phyloP scores from a whole-genome alignment of 2,113 vertebrate genomes.

The Stigmatopora nigra region DNA sequence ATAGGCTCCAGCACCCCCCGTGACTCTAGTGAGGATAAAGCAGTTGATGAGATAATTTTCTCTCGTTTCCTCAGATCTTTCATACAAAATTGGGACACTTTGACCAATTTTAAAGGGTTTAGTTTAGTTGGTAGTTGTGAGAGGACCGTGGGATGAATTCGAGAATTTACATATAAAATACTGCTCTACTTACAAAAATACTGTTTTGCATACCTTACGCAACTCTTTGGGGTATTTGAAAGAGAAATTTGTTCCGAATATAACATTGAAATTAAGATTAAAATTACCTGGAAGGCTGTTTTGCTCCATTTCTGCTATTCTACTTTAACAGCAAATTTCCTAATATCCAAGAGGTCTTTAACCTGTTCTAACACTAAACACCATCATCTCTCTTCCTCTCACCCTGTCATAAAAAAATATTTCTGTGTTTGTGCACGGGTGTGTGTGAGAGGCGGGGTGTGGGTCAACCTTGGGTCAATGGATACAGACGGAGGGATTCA shows the following conservation, averaged over 20 bases:
- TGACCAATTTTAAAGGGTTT: too few species aligned
- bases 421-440: constrained; percentile 27
- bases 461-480: constrained; percentile 82
- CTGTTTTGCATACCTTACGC: not conserved
- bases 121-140: too few species aligned
- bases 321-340: not conserved
- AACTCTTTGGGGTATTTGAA: not conserved
- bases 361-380: constrained; percentile 27
- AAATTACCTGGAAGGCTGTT: not conserved
- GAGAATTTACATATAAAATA: too few species aligned
- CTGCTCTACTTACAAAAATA: too few species aligned
- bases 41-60: too few species aligned
- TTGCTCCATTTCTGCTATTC: constrained; percentile 7
- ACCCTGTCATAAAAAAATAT: constrained; percentile 61
- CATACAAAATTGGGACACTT: too few species aligned
- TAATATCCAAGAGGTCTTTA: constrained; percentile 50
- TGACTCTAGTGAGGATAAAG: too few species aligned
- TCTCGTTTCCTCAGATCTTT: too few species aligned
- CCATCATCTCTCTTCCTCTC: constrained; percentile 4
- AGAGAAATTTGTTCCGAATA: not conserved
- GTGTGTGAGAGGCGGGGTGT: not conserved
- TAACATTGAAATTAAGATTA: not conserved
- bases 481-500: constrained; percentile 21
- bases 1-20: too few species aligned
- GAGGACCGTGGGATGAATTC: too few species aligned